These are phyloP conservation scores for Kryptolebias ocellatus DNA, from an alignment of 2,797 vertebrate species.

Conservation along the genomic window DNA sequence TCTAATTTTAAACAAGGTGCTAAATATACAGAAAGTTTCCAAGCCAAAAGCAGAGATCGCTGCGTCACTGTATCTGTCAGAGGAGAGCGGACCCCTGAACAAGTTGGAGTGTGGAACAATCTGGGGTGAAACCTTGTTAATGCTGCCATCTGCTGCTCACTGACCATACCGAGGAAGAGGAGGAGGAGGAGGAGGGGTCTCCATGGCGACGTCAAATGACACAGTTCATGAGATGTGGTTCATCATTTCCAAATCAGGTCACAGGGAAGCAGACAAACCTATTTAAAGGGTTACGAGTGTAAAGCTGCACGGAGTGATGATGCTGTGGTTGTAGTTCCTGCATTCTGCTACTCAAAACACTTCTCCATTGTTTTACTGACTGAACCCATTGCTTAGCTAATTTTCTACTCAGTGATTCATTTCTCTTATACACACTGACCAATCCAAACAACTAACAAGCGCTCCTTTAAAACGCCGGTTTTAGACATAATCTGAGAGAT, in stretches of 20 bases:
- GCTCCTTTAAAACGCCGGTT: too few relatives aligned
- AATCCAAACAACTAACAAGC: too few relatives aligned
- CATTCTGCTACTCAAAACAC: neutral
- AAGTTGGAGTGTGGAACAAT: slow-evolving; percentile 32
- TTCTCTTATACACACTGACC: neutral
- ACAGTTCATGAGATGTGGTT: slow-evolving; percentile 42
- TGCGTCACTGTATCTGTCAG: slow-evolving; percentile 77
- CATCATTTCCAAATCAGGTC: slow-evolving; percentile 55
- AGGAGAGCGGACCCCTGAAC: slow-evolving; percentile 44
- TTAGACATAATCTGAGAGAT: too few relatives aligned
- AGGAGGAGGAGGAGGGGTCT: slow-evolving; percentile 44
- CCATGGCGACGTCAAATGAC: slow-evolving; percentile 55
- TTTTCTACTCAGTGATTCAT: neutral
- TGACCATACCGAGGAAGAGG: slow-evolving; percentile 3
- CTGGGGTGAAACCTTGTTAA: slow-evolving; percentile 21
- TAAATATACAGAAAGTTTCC: slow-evolving; percentile 83
- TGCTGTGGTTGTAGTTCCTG: neutral
- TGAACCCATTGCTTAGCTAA: neutral
- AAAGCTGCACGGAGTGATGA: slow-evolving; percentile 28
- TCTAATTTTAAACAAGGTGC: slow-evolving; percentile 73
- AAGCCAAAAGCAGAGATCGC: slow-evolving; percentile 80
- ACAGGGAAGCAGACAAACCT: slow-evolving; percentile 34
- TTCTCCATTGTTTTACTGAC: neutral
- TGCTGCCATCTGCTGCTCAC: slow-evolving; percentile 75
- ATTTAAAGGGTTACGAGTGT: slow-evolving; percentile 28